Evolutionary conservation across 2,113 vertebrate species (phyloP).

Genomic region (Athene noctua): DNA sequence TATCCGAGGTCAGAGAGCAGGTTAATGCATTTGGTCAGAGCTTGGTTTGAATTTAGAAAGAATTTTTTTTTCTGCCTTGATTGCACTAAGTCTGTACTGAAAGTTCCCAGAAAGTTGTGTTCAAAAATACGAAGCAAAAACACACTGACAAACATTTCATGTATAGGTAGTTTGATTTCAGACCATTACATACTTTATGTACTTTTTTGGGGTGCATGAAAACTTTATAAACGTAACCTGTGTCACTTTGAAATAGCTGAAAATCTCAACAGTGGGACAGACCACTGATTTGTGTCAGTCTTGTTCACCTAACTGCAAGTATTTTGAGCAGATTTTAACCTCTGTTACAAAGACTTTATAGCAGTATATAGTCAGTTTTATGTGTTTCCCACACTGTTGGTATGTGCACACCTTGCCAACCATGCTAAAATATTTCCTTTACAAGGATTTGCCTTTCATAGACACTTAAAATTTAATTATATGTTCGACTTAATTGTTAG

Average conservation of each 20-base stretch:
- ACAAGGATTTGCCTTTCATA: background rate
- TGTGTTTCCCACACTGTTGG: background rate
- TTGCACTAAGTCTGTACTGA: background rate
- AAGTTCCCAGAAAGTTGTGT: background rate
- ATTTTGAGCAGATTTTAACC: background rate
- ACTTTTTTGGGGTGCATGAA: background rate
- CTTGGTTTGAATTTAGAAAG: background rate
- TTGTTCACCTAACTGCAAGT: background rate
- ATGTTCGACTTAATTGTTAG: background rate
- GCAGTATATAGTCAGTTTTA: background rate
- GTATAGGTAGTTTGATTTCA: background rate
- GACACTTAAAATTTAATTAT: background rate
- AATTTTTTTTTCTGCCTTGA: background rate
- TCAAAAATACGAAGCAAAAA: background rate
- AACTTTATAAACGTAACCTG: background rate
- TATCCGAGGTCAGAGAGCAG: background rate
- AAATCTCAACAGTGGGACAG: background rate
- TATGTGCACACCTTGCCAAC: background rate
- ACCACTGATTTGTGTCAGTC: background rate
- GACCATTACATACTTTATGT: background rate
- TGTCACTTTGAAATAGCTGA: background rate
- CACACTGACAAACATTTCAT: background rate
- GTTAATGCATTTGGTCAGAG: background rate
- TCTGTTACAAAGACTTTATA: background rate
- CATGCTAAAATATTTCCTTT: background rate